Evolutionary conservation across 2,113 vertebrate species (phyloP), one percentile per base, ranked within the genome.

Genomic region (Sinocyclocheilus anophthalmus): DNA sequence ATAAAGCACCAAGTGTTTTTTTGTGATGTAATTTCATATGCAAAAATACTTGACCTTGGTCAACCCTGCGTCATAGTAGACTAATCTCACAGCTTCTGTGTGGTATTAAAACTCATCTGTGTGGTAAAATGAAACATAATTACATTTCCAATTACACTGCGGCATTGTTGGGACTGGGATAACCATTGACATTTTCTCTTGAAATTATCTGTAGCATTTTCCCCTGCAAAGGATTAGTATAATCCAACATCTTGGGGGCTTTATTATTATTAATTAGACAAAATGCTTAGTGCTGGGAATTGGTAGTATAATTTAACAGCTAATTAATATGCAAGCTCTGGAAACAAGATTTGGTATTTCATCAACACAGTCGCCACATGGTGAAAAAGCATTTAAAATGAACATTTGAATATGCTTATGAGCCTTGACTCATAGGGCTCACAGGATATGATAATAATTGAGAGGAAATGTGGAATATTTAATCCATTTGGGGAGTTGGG

Each of bases 181-280:
- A 91, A 91, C 86, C 90, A 85, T 86, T 91, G 88, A 91, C 90
- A 91, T 91, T 91, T 91, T 90, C 90, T 82, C 90, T 88, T 42
- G 50, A 86, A 88, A 88, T 87, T 85, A 33, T 79, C 69, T 87
- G 89, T 81, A 85, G 84, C 83, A 88, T 86, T 90, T 88, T 85
- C 80, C 86, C 63, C 86, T 88, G 86, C 87, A 85, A 91, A 89
- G 90, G 89, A 91, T 91, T 91, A 90, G 87, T 86, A 67, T 90
- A 91, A 91, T 90, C 89, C 90, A 90, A 87, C 87, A 88, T 86
- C 89, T 88, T 86, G 90, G 89, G 80, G 90, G 81, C 86, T 87
- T 88, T 90, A 91, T 90, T 91, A 90, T 90, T 89, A 89, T 89
- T 91, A 91, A 91, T 91, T 91, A 91, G 88, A 89, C 89, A 88